These are phyloP conservation scores for Dioctria rufipes DNA, from an alignment of 2,888 invertebrate species.

Conservation along the genomic window DNA sequence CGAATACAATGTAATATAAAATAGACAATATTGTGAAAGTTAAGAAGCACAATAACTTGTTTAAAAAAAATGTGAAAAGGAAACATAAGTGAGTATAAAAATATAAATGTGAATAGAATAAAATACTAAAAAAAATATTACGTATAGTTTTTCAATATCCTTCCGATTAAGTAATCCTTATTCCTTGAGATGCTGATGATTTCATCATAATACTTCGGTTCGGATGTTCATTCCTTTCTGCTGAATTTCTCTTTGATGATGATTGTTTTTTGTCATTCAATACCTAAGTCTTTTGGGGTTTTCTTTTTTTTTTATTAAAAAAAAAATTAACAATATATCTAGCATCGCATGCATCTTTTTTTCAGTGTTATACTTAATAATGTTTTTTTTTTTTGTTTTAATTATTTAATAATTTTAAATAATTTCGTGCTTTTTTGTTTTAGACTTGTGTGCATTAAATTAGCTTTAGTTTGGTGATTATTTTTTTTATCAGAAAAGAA, in stretches of 20 bases:
- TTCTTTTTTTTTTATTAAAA: not conserved
- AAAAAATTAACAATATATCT: conserved; percentile 48
- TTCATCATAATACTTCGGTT: not conserved
- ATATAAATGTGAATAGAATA: conserved; percentile 34
- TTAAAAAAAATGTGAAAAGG: conserved; percentile 42
- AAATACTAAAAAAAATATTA: conserved; percentile 41
- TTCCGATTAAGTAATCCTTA: conserved; percentile 17
- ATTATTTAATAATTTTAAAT: conserved; percentile 48
- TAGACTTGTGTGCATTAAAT: conserved; percentile 32
- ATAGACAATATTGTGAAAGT: conserved; percentile 49
- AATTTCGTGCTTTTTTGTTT: conserved; percentile 49
- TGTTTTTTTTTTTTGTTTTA: conserved; percentile 23
- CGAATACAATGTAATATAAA: conserved; percentile 28
- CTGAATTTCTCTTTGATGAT: too few species aligned
- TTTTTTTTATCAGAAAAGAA: not conserved
- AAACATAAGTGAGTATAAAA: conserved; percentile 27
- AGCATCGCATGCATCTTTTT: conserved; percentile 54
- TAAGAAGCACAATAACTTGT: conserved; percentile 47
- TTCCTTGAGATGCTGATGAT: conserved; percentile 4
- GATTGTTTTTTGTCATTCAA: conserved; percentile 1
- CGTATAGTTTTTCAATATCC: conserved; percentile 36
- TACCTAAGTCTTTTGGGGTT: conserved; percentile 10
- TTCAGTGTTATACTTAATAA: conserved; percentile 39
- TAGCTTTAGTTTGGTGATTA: not conserved
- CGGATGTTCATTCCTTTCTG: too few species aligned